Base-by-base conservation (phyloP, 2,888 invertebrate genomes). In the Patella depressa region DNA sequence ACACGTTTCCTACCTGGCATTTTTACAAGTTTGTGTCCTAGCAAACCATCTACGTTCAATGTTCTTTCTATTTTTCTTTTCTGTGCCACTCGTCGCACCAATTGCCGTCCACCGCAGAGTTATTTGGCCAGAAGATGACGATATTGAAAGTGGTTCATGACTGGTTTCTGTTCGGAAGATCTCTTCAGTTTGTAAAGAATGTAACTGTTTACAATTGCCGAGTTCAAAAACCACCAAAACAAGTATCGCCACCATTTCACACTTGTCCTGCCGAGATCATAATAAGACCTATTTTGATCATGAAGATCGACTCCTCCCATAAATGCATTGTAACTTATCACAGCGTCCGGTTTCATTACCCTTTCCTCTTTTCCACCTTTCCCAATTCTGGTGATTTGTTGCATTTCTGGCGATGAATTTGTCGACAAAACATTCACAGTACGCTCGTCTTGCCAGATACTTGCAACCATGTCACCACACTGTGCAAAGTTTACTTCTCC, bases 271-370 rank as follows among this genome's bases (percentile, higher is more conserved):
- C 76, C 74, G n/a, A 80, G 76, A 73, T 73, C 45, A 74, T 78
- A 78, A 75, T 80, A 80, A 17, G 74, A 71, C 17, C 76, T 24
- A n/a, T 78, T 73, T 29, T 78, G 78, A 53, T 77, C 79, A 17
- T 45, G 69, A 9, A 72, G 69, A 69, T 78, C 74, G 2, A 80
- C 80, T 12, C 78, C 80, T 5, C 78, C 78, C 72, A 77, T 79
- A 54, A 70, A 34, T 5, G 55, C 7, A 53, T 76, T 79, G 79
- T 74, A 74, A 17, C 17, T n/a, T 4, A 45, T n/a, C 24, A 71
- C 71, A 1, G 29, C 57, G 11, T 19, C n/a, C 11, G 71, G 71
- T 14, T 54, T 77, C 5, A 19, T 19, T 19, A 65, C 65, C 2
- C n/a, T 19, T 65, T 65, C 65, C n/a, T 19, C n/a, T 19, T n/a